phyloP scores from a whole-genome alignment of 2,888 invertebrate species.

The Aphidoletes aphidimyza region DNA sequence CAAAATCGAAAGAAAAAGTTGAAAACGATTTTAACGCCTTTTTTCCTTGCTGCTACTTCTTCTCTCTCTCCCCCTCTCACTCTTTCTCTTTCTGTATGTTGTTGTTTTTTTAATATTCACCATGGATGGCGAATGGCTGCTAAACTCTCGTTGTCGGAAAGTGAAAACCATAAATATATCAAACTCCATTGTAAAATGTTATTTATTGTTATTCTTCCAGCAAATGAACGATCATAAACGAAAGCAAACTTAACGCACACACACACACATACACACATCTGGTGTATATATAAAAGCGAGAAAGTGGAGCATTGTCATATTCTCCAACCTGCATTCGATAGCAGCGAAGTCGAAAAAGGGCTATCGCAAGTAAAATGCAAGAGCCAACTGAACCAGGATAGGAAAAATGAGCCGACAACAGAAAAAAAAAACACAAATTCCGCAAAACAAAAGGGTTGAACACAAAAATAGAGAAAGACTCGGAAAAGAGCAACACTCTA shows the following conservation, averaged over 20 bases:
- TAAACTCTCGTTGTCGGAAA: conserved; percentile 36
- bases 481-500: not conserved
- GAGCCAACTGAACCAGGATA: not conserved
- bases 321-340: not conserved
- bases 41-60: not conserved
- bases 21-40: conserved; percentile 19
- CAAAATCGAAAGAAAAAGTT: conserved; percentile 7
- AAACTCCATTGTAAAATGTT: conserved; percentile 54
- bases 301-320: conserved; percentile 1
- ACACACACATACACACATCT: not conserved
- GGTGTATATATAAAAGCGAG: not conserved
- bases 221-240: conserved; percentile 28
- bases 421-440: too few species aligned
- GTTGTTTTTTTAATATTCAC: not conserved
- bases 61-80: not conserved
- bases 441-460: not conserved
- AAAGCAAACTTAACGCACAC: conserved; percentile 9
- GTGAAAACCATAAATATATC: conserved; percentile 55
- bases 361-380: conserved; percentile 15
- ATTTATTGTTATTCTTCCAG: conserved; percentile 54
- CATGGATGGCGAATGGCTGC: not conserved
- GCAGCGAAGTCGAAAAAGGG: not conserved
- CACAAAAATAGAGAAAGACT: not conserved
- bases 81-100: not conserved
- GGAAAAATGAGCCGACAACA: not conserved